phyloP scores from a whole-genome alignment of 1,140 invertebrate genomes.

The Drosophila elegans region DNA sequence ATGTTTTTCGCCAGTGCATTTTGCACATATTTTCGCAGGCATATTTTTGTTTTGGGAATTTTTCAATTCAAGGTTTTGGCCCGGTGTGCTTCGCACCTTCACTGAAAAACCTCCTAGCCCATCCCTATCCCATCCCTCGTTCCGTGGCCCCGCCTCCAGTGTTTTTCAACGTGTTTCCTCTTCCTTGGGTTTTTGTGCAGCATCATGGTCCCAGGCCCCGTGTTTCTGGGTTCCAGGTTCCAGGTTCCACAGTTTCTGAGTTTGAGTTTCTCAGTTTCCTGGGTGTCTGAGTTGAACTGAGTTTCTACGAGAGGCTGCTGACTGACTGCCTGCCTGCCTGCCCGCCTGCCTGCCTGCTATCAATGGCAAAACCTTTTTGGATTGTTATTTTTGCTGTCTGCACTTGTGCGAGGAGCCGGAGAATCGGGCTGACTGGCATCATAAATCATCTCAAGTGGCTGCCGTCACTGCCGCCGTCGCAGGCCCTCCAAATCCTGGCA shows the following conservation, averaged over 20 bases:
- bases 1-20: constrained; percentile 2
- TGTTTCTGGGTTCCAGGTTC: constrained; percentile 2
- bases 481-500: constrained; percentile 47
- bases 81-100: constrained; percentile 64
- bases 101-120: constrained; percentile 2
- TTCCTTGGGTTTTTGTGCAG: constrained; percentile 31
- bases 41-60: constrained; percentile 60
- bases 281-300: constrained; percentile 5
- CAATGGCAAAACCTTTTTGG: constrained; percentile 69
- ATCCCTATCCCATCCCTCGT: neutral
- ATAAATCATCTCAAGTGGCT: constrained; percentile 81
- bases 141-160: neutral
- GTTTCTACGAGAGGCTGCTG: constrained; percentile 19
- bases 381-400: constrained; percentile 70
- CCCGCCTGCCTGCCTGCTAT: constrained; percentile 48
- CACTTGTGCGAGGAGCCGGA: constrained; percentile 49
- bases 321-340: constrained; percentile 1
- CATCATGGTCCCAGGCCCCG: constrained; percentile 30
- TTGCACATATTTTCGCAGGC: constrained; percentile 35
- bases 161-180: constrained; percentile 25
- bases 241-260: neutral
- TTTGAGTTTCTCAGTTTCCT: neutral
- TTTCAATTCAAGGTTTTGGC: constrained; percentile 76
- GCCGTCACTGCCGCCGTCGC: constrained; percentile 4
- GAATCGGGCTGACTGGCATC: constrained; percentile 61